Conservation (phyloP, 2,888 invertebrate species). For the Tineola bisselliella region DNA sequence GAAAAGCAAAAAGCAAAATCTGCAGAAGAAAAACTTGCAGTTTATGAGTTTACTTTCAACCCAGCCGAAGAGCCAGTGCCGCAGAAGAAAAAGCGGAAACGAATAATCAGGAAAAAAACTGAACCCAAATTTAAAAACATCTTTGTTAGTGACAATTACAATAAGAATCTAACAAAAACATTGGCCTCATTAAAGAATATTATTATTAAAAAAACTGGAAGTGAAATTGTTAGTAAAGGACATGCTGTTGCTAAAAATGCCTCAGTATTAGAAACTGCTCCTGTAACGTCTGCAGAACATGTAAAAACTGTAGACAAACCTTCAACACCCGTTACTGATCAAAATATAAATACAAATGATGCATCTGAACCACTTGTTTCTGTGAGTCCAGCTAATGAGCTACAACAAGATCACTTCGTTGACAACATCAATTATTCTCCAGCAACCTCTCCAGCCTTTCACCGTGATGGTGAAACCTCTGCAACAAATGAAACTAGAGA, state of each 20-base stretch:
- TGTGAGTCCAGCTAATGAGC: background rate
- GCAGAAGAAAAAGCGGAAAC: conserved; percentile 49
- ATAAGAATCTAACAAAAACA: conserved; percentile 45
- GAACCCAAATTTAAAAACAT: conserved; percentile 34
- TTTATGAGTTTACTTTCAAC: conserved; percentile 61
- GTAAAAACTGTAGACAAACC: too few species aligned
- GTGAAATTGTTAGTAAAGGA: background rate
- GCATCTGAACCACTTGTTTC: background rate
- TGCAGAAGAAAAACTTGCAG: conserved; percentile 32
- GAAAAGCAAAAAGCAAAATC: conserved; percentile 29
- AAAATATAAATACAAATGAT: too few species aligned
- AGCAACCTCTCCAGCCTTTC: background rate
- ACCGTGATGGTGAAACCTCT: background rate
- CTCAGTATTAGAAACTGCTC: background rate
- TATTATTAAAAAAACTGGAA: background rate
- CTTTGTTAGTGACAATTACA: conserved; percentile 39
- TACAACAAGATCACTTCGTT: background rate
- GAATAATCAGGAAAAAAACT: conserved; percentile 28
- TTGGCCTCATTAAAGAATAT: conserved; percentile 33
- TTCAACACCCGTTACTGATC: too few species aligned
- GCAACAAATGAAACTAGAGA: conserved; percentile 13
- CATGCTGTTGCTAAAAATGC: too few species aligned
- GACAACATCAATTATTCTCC: conserved; percentile 14
- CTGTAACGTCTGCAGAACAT: background rate
- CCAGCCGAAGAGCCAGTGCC: conserved; percentile 52